Conservation (phyloP, 1,140 invertebrate species). For the Tetraneura akinire region DNA sequence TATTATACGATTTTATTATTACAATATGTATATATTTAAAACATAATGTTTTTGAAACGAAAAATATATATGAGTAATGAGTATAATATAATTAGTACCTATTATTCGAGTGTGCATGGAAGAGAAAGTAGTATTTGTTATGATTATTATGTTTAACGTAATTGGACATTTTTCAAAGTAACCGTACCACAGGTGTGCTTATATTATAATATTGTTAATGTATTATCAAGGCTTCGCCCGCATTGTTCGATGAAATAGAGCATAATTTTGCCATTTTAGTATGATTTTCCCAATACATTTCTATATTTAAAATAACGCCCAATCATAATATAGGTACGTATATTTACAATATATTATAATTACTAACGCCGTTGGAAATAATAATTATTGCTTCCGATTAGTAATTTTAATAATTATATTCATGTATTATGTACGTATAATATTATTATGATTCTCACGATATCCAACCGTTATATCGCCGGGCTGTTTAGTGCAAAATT, state of each 20-base stretch:
- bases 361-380: background rate
- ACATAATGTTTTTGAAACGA: background rate
- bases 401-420: background rate
- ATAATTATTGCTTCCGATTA: slow-evolving; percentile 8
- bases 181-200: background rate
- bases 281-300: background rate
- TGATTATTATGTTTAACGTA: background rate
- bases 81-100: background rate
- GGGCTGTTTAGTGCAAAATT: too few relatives aligned
- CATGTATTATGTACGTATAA: too few relatives aligned
- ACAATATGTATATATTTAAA: too few relatives aligned
- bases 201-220: too few relatives aligned
- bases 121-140: background rate
- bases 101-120: background rate
- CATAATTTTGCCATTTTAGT: background rate
- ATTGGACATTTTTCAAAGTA: background rate
- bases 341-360: background rate
- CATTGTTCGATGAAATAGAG: background rate
- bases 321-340: background rate
- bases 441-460: too few relatives aligned
- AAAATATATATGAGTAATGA: background rate
- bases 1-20: too few relatives aligned
- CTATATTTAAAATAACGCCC: background rate
- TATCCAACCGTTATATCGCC: too few relatives aligned
- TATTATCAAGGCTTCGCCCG: background rate